Evolutionary conservation across 2,113 vertebrate species (phyloP), one percentile per base, ranked within the genome.

Genomic region (Manacus vitellinus): DNA sequence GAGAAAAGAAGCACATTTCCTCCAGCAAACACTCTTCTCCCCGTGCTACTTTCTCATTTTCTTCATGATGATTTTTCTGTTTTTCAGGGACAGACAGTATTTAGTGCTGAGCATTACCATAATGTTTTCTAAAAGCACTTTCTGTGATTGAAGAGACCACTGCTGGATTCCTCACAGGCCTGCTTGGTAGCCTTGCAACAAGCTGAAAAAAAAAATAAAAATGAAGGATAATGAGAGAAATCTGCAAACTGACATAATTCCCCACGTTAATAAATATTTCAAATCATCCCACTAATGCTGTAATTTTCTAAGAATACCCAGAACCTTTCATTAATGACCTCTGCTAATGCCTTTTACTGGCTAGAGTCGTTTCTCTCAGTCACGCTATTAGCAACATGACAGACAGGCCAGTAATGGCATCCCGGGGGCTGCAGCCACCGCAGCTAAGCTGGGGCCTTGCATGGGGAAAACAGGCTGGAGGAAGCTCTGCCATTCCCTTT

Each of bases 301-400:
- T 1, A 63, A 96, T 96, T 96, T 96, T 94, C 95, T 96, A 96
- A 95, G 94, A 96, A 96, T 96, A 96, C 72, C 22, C 75, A 90
- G 85, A 96, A 90, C 63, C 79, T 80, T 85, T 96, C 85, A 67
- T 75, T 92, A 96, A 93, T 86, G 92, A 93, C 95, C 82, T 83
- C 55, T 92, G 82, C 85, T 96, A 96, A 96, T 96, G 94, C 61
- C 85, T 96, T 90, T 95, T 88, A 19, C 59, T 71, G 78, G 68
- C 82, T 88, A 27, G 47, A 85, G 59, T 70, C 9, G 0, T 80
- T 95, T 63, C 75, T 90, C 78, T 88, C 82, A 12, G 51, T 77
- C 14, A 79, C 67, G 10, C 67, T 92, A 84, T 95, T 49, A 47
- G 92, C 90, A 61, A 47, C 15, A 1, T 56, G 85, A 81, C 47